phyloP scores from a whole-genome alignment of 2,113 vertebrate genomes.

The Protomyctophum bolini region DNA sequence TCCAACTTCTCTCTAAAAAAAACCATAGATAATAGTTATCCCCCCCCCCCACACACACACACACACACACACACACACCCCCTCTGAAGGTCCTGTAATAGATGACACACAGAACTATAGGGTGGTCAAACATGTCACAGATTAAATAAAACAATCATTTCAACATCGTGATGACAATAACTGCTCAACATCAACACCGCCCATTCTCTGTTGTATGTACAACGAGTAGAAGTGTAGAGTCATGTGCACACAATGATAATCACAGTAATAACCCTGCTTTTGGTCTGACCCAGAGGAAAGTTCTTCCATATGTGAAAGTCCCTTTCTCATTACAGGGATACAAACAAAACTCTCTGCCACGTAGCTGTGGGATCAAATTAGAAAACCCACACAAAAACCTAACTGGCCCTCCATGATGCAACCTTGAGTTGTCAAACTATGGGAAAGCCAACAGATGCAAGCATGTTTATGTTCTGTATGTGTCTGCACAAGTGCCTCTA shows the following conservation, averaged over 20 bases:
- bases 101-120: background rate
- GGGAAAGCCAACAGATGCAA: constrained; percentile 29
- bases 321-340: constrained; percentile 43
- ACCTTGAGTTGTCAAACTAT: constrained; percentile 1
- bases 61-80: constrained; percentile 3
- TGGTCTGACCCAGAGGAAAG: constrained; percentile 49
- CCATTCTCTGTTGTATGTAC: constrained; percentile 1
- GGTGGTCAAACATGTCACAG: no score
- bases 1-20: background rate
- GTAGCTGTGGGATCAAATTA: constrained; percentile 23
- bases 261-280: constrained; percentile 33
- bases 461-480: background rate
- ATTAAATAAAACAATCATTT: background rate
- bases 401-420: background rate
- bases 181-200: background rate
- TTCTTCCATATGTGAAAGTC: constrained; percentile 54
- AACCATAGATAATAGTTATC: background rate
- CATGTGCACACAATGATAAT: constrained; percentile 22
- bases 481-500: background rate
- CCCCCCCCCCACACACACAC: background rate
- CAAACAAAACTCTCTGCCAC: constrained; percentile 44
- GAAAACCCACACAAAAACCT: constrained; percentile 1
- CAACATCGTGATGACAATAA: no score
- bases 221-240: background rate
- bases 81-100: background rate